Evolutionary conservation across 2,113 vertebrate species (phyloP), one percentile per base, ranked within the genome.

Genomic region (Petaurus breviceps): DNA sequence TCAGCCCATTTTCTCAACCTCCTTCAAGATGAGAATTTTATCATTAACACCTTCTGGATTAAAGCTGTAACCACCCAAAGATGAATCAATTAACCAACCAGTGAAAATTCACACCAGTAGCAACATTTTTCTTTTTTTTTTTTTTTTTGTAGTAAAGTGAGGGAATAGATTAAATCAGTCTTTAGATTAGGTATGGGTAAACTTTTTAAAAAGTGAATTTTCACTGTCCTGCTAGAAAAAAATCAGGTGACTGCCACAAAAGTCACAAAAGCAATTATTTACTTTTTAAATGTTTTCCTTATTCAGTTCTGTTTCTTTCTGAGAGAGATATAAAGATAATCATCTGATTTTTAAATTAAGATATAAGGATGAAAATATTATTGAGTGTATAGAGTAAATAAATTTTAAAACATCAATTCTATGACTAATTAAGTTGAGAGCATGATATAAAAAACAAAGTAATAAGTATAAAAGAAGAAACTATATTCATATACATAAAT

Each of bases 1-100:
- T 51, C 49, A 84, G 43, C 92, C 90, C 28, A 84, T 91, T 90
- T 91, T 89, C 25, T 93, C 95, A 90, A 49, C 1, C 6, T 93
- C 51, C 92, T 93, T 94, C n/a, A 94, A 89, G 46, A 91, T 92
- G 95, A 94, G 55, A 95, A 91, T 23, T 90, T 93, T 91, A 91
- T 92, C 94, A 91, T 50, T 26, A 89, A 93, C 51, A 94, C 91
- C 55, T 91, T 94, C 92, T 93, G 51, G 52, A 51, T 90, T 92
- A 93, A 96, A 95, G 89, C 55, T 37, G 22, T 92, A 94, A 93
- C 92, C 52, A 94, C 49, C 31, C 8, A 91, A 47, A 89, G 51
- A 93, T 84, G 57, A 93, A 19, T 92, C 16, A 84, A 31, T 90
- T 92, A 52, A 96, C 90, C 89, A 93, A n/a, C 43, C 11, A 89